Conservation (phyloP, 1,140 invertebrate genomes). For the Planococcus citri region DNA sequence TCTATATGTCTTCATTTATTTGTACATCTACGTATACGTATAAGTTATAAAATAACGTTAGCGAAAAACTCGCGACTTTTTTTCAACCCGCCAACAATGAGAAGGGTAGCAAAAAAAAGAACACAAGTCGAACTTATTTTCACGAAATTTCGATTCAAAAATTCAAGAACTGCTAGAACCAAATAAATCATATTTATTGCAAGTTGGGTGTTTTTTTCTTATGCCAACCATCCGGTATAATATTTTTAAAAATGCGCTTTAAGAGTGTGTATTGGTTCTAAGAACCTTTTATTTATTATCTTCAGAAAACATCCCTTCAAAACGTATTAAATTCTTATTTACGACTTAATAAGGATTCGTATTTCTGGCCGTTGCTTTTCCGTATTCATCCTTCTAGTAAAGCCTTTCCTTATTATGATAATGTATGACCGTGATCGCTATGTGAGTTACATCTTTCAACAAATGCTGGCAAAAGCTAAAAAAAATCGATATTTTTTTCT, state of each 20-base stretch:
- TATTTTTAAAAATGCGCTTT: constrained; percentile 9
- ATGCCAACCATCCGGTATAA: background rate
- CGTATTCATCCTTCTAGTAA: background rate
- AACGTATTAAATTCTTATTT: constrained; percentile 20
- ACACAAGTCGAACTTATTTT: constrained; percentile 17
- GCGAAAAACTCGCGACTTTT: background rate
- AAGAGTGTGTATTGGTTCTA: constrained; percentile 11
- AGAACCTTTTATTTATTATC: constrained; percentile 20
- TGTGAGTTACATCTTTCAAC: background rate
- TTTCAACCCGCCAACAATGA: too few species aligned
- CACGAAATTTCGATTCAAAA: background rate
- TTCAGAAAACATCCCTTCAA: constrained; percentile 9
- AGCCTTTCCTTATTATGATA: constrained; percentile 12
- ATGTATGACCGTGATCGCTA: background rate
- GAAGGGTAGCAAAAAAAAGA: background rate
- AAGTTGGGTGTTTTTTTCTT: background rate
- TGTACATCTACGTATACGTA: background rate
- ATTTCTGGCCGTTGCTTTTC: background rate
- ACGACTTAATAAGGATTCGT: constrained; percentile 16
- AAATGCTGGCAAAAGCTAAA: background rate
- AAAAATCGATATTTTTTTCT: background rate
- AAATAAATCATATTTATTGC: constrained; percentile 20
- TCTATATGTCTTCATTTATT: background rate
- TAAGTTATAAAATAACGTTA: too few species aligned
- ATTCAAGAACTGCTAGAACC: background rate